Conservation (phyloP, 2,888 invertebrate genomes). For the Tenthredo mesomela region DNA sequence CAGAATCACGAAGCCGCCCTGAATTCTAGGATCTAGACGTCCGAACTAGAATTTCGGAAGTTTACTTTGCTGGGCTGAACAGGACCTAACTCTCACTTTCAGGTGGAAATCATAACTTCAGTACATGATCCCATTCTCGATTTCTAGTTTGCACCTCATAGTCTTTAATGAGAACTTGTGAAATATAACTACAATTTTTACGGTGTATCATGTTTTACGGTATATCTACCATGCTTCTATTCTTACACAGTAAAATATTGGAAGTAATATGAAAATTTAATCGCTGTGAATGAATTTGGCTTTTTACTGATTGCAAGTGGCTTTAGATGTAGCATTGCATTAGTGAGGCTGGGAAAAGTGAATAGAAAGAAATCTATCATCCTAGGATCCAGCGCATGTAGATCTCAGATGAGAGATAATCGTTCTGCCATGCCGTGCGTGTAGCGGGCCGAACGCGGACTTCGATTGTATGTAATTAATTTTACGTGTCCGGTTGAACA, state of each 20-base stretch:
- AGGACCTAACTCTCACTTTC: too few relatives aligned
- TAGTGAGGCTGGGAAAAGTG: not conserved
- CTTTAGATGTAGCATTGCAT: not conserved
- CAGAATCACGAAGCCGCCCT: too few relatives aligned
- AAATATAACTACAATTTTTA: too few relatives aligned
- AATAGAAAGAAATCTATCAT: slow-evolving; percentile 44
- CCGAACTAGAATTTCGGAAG: too few relatives aligned
- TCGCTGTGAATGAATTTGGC: not conserved
- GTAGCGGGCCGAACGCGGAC: not conserved
- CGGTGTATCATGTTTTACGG: too few relatives aligned
- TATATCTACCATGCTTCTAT: too few relatives aligned
- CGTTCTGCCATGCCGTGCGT: slow-evolving; percentile 4
- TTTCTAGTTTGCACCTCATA: too few relatives aligned
- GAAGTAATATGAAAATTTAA: not conserved
- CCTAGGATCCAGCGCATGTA: slow-evolving; percentile 19
- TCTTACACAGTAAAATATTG: not conserved
- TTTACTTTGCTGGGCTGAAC: too few relatives aligned
- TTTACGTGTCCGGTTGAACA: slow-evolving; percentile 51
- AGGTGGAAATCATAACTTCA: too few relatives aligned
- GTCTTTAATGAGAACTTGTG: too few relatives aligned
- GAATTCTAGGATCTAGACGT: too few relatives aligned
- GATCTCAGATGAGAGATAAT: slow-evolving; percentile 47
- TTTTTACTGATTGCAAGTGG: slow-evolving; percentile 2
- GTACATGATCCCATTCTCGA: too few relatives aligned
- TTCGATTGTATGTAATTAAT: slow-evolving; percentile 52